Base-by-base conservation (phyloP, 2,888 invertebrate genomes). In the Drosophila suboccidentalis region DNA sequence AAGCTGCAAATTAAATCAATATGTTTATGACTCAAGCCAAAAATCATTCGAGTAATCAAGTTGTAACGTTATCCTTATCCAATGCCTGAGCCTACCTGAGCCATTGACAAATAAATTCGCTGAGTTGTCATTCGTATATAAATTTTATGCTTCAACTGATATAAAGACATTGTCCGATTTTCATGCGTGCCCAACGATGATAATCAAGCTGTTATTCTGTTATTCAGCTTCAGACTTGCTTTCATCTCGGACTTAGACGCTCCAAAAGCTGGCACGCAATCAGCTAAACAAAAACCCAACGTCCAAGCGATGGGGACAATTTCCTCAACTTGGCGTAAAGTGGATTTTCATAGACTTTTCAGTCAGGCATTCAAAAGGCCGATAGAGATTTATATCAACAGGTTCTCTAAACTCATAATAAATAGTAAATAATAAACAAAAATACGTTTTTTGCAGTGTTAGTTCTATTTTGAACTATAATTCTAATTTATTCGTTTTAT, bases 41-140 rank as follows among this genome's bases (percentile, higher is more conserved):
- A 79, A 79, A 60, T 70, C 77, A 82, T 50, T 82, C 61, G 67
- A 75, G 66, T 80, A 82, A 82, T 72, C 68, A 74, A 81, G 64
- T 66, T 58, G 41, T 70, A 62, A 58, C 61, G 38, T 41, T 59
- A 39, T 26, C 38, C 38, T 39, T 59, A 29, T 26, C 26, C 11
- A 26, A 6, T 15, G 26, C 41, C 38, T 39, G n/a, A n/a, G n/a
- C 38, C 6, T 11, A 17, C 29, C 32, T 54, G 11, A 46, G 22
- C 36, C 58, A 71, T 50, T 39, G 55, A 15, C 43, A 46, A 43
- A 59, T 51, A 70, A 77, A 79, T 67, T 55, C 59, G 82, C 79
- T 81, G 79, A 59, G 74, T 72, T 68, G 82, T 71, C 74, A 77
- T 79, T 74, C 61, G 36, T 43, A 64, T 71, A 53, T 66, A 66